A percentile compares a stretch with the other conserved stretches of the same genome.
These are phyloP conservation scores for Isoperla grammatica DNA, from an alignment of 2,888 invertebrate species.

Conservation along the genomic window DNA sequence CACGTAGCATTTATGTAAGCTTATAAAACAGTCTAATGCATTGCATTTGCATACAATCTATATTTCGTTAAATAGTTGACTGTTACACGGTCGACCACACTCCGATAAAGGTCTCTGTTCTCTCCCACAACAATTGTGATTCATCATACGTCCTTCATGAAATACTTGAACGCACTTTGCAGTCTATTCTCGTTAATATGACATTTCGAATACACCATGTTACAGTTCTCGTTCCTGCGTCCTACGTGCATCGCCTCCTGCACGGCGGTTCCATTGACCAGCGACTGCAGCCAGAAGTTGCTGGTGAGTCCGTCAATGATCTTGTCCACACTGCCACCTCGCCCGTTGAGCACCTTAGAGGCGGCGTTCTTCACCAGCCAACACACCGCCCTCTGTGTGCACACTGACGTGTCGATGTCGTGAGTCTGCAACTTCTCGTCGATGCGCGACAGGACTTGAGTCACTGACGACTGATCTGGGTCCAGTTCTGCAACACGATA, in stretches of 20 bases:
- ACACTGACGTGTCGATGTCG: slow-evolving; percentile 40
- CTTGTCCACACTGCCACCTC: slow-evolving; percentile 44
- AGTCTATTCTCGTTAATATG: background rate
- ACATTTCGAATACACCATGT: background rate
- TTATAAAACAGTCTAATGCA: too few species aligned
- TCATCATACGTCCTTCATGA: background rate
- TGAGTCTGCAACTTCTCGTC: slow-evolving; percentile 40
- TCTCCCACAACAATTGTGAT: too few species aligned
- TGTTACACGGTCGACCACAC: too few species aligned
- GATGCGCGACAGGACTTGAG: slow-evolving; percentile 31
- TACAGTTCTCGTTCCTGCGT: background rate
- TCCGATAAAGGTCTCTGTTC: too few species aligned
- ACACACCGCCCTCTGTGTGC: slow-evolving; percentile 42
- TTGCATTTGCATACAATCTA: too few species aligned
- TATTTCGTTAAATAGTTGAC: too few species aligned
- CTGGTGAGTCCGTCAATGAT: slow-evolving; percentile 48
- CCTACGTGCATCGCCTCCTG: background rate
- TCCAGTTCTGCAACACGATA: too few species aligned
- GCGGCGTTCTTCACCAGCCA: slow-evolving; percentile 39
- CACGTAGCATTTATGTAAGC: too few species aligned
- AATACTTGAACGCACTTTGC: background rate
- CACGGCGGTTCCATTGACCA: background rate
- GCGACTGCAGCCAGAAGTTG: slow-evolving; percentile 6
- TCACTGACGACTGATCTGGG: background rate
- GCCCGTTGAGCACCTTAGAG: slow-evolving; percentile 39